Evolutionary conservation across 2,113 vertebrate genomes (phyloP).

Genomic region (Paedocypris sp.): DNA sequence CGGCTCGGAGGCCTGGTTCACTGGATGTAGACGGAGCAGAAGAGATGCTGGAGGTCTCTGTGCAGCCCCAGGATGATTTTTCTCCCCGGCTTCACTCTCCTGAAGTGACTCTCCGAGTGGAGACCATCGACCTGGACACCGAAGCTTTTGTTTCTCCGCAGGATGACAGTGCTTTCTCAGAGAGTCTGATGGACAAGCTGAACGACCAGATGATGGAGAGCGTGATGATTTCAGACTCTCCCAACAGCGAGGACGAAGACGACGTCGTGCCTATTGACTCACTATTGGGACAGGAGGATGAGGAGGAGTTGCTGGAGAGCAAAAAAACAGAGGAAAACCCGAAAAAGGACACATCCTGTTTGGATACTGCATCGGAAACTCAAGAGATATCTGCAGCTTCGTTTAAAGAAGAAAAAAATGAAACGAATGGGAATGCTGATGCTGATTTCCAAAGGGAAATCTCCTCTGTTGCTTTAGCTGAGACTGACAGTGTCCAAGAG

Average conservation of each 20-base stretch:
- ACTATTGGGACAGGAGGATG: slow-evolving; percentile 60
- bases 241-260: slow-evolving; percentile 90
- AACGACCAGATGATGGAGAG: slow-evolving; percentile 98
- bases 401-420: slow-evolving; percentile 18
- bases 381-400: slow-evolving; percentile 29
- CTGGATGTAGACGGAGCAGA: slow-evolving; percentile 47
- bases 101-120: slow-evolving; percentile 66
- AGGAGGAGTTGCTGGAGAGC: slow-evolving; percentile 31
- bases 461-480: slow-evolving; percentile 31
- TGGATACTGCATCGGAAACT: slow-evolving; percentile 37
- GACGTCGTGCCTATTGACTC: slow-evolving; percentile 76
- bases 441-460: slow-evolving; percentile 9
- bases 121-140: slow-evolving; percentile 80
- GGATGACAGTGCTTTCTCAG: slow-evolving; percentile 68
- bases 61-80: slow-evolving; percentile 4
- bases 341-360: too few species aligned
- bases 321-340: too few species aligned
- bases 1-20: slow-evolving; percentile 53
- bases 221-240: slow-evolving; percentile 93
- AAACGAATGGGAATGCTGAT: neutral
- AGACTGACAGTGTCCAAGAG: slow-evolving; percentile 18
- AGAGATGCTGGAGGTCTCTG: neutral
- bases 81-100: slow-evolving; percentile 25
- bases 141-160: slow-evolving; percentile 71
- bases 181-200: slow-evolving; percentile 74